Evolutionary conservation across 2,797 vertebrate genomes (phyloP).

Genomic region (Myripristis murdjan): DNA sequence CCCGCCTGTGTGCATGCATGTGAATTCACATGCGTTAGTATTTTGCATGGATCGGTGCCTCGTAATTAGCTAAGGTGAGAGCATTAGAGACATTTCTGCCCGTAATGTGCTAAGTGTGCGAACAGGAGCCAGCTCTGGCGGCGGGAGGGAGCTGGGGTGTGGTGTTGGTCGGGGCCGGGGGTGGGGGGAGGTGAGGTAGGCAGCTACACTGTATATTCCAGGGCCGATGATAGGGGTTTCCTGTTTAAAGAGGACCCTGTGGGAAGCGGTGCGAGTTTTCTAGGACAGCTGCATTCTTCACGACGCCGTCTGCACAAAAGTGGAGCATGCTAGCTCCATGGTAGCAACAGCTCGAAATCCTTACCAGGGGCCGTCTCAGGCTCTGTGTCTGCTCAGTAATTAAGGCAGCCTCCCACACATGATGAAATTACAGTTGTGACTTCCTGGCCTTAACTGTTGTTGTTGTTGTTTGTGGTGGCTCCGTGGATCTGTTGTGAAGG

Average conservation of each 20-base stretch:
- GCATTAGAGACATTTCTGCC: background rate
- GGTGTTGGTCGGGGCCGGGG: no score
- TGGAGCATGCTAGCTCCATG: background rate
- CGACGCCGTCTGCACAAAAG: conserved; percentile 18
- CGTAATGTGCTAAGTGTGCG: conserved; percentile 41
- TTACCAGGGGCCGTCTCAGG: background rate
- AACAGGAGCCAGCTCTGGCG: background rate
- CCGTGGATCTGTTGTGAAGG: conserved; percentile 1
- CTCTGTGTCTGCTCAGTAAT: background rate
- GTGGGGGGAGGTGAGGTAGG: background rate
- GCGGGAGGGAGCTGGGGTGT: no score
- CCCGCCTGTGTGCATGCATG: background rate
- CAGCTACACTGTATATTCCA: conserved; percentile 22
- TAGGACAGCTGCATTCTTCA: background rate
- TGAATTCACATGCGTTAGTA: background rate
- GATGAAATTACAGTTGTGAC: background rate
- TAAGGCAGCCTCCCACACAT: background rate
- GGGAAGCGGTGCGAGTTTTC: conserved; percentile 15
- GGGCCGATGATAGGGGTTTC: background rate
- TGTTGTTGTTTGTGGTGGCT: conserved; percentile 17
- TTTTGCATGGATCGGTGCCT: conserved; percentile 17
- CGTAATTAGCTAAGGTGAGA: conserved; percentile 19
- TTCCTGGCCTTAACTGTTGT: background rate
- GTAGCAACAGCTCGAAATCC: background rate
- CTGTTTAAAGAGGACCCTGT: conserved; percentile 2